Percentiles rank a stretch among this genome's conserved stretches.
Evolutionary conservation across 2,888 invertebrate genomes (phyloP).

Genomic region (Lepeophtheirus nordmannii): DNA sequence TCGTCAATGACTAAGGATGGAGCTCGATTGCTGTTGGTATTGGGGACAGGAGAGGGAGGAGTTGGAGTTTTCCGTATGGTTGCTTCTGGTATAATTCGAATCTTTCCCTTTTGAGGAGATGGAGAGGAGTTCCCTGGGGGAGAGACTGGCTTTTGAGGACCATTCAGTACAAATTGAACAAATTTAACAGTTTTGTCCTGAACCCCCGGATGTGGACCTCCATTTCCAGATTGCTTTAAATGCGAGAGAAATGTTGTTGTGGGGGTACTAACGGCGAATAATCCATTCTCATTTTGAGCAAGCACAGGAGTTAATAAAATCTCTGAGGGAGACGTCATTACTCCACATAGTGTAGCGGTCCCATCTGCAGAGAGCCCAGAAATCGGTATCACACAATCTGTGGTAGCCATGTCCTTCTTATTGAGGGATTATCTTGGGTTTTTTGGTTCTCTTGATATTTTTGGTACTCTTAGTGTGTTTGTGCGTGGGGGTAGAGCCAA

Average conservation of each 20-base stretch:
- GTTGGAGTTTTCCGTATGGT: background rate
- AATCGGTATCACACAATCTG: conserved; percentile 5
- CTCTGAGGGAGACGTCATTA: background rate
- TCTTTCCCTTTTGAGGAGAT: background rate
- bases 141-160: background rate
- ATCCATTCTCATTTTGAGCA: conserved; percentile 4
- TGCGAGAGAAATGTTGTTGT: background rate
- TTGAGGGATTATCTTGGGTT: no score
- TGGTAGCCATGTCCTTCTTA: background rate
- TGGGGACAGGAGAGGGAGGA: background rate
- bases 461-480: no score
- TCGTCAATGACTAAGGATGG: background rate
- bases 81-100: background rate
- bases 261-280: background rate
- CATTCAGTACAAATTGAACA: background rate
- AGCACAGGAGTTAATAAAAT: conserved; percentile 2
- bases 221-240: background rate
- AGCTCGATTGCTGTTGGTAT: no score
- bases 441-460: no score
- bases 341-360: background rate
- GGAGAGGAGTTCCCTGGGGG: background rate
- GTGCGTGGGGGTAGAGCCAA: no score
- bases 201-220: background rate
- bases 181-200: background rate
- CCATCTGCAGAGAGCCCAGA: background rate